Percentiles rank a stretch among this genome's conserved stretches.
phyloP scores from a whole-genome alignment of 2,797 vertebrate species.

The Nannoperca australis region DNA sequence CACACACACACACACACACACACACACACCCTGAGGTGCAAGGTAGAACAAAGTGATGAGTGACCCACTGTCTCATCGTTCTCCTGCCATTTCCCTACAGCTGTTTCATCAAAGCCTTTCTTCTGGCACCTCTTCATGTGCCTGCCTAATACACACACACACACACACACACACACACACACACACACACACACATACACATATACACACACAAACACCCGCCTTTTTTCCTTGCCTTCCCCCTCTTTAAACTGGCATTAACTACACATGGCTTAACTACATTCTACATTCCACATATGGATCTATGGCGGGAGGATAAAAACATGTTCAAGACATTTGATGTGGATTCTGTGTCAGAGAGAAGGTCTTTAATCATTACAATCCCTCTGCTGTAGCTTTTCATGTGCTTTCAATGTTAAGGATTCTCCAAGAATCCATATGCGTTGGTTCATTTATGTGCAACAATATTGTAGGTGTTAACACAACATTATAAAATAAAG shows the following conservation, averaged over 20 bases:
- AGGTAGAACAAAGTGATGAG: slow-evolving; percentile 70
- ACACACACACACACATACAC: slow-evolving; percentile 9
- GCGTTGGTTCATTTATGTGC: no score
- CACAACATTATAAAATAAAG: no score
- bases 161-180: background rate
- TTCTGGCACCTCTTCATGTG: slow-evolving; percentile 60
- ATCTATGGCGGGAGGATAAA: slow-evolving; percentile 36
- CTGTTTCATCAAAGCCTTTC: slow-evolving; percentile 74
- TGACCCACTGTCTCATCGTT: slow-evolving; percentile 63
- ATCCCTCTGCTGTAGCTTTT: slow-evolving; percentile 30
- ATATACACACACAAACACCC: slow-evolving; percentile 1
- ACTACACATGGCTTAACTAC: slow-evolving; percentile 47
- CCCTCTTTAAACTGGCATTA: slow-evolving; percentile 27
- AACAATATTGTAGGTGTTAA: no score
- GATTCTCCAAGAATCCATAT: slow-evolving; percentile 19
- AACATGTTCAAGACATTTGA: slow-evolving; percentile 51
- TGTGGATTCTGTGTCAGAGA: slow-evolving; percentile 46
- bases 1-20: slow-evolving; percentile 16
- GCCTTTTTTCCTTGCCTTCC: background rate
- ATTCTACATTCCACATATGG: slow-evolving; percentile 54
- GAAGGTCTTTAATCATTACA: slow-evolving; percentile 55
- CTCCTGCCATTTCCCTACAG: slow-evolving; percentile 64
- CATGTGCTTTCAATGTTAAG: slow-evolving; percentile 25
- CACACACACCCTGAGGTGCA: slow-evolving; percentile 45
- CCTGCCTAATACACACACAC: slow-evolving; percentile 14